Evolutionary conservation across 2,888 invertebrate species (phyloP), one percentile per base, ranked within the genome.

Genomic region (Cyaniris semiargus): DNA sequence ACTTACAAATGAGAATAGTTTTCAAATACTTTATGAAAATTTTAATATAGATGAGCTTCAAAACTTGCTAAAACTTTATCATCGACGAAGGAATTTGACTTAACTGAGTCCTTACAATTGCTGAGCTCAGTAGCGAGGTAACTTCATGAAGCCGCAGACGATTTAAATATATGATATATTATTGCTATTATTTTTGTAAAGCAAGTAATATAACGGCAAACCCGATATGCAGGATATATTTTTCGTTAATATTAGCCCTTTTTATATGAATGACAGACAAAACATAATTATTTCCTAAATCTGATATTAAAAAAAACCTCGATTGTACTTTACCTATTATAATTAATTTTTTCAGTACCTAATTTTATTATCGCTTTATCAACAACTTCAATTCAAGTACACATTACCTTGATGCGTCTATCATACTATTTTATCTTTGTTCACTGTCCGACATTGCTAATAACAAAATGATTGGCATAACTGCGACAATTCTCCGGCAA

Each of bases 401-500:
- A n/a, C n/a, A n/a, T n/a, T n/a, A n/a, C n/a, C n/a, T 38, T 44
- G 3, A 44, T 3, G 3, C 58, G 21, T 58, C 58, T 58, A 21
- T 58, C 58, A 58, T 21, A 56, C 7, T 21, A n/a, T n/a, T 21
- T 0, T 21, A n/a, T 7, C n/a, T 5, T 18, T 18, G 53, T 5
- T 18, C 3, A 8, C n/a, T 21, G 8, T 8, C 3, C 8, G 21
- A 1, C 8, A 21, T 23, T 13, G 5, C 53, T 23, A 60, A 21
- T 21, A 60, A 60, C 21, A 15, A 18, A 31, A 15, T 31, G 53
- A 66, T 66, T 66, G 31, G 27, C 27, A 31, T 53, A 27, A 71
- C 23, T 70, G 53, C 70, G 53, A 74, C 48, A 74, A 31, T 74
- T 53, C 27, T 15, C 53, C 6, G 48, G 15, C 48, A 74, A 74